phyloP scores from a whole-genome alignment of 2,888 invertebrate species.

The Luffia ferchaultella region DNA sequence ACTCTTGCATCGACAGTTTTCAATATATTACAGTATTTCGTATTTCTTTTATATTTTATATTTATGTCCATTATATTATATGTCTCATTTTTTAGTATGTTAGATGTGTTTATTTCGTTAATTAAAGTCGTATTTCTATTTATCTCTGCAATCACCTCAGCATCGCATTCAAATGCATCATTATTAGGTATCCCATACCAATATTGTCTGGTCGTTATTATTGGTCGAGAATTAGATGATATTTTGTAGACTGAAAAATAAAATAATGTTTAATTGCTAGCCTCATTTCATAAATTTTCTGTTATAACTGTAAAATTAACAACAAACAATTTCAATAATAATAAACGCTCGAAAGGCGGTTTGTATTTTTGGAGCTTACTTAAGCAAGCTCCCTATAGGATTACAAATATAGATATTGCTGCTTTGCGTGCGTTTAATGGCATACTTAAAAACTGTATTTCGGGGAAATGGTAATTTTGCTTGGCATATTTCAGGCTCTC shows the following conservation, averaged over 20 bases:
- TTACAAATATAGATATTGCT: too few species aligned
- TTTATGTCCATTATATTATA: too few species aligned
- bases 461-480: too few species aligned
- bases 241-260: constrained; percentile 43
- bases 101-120: not conserved
- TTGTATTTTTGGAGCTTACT: too few species aligned
- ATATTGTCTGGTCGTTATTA: constrained; percentile 12
- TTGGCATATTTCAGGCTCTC: too few species aligned
- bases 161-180: not conserved
- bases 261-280: constrained; percentile 3
- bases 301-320: too few species aligned
- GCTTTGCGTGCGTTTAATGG: too few species aligned
- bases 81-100: not conserved
- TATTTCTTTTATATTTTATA: not conserved
- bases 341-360: too few species aligned
- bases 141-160: not conserved
- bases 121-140: constrained; percentile 9
- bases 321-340: too few species aligned
- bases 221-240: constrained; percentile 27
- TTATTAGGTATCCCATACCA: not conserved
- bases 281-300: not conserved
- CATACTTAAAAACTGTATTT: too few species aligned
- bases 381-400: too few species aligned
- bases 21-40: not conserved
- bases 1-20: constrained; percentile 19